phyloP scores from a whole-genome alignment of 2,113 vertebrate genomes.

The Opisthocomus hoazin region DNA sequence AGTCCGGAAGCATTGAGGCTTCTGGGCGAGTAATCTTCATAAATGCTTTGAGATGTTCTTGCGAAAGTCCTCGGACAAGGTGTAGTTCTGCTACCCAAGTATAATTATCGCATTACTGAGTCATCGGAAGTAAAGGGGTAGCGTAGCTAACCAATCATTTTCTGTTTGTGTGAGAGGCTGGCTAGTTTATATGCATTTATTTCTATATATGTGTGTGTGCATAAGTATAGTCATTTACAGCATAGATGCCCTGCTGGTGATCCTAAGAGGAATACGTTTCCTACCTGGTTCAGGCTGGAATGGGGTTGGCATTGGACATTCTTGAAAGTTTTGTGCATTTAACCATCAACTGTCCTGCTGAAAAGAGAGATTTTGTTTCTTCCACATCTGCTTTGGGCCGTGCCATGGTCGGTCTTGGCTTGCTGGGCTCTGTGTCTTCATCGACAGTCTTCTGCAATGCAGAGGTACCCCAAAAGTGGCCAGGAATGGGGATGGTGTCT shows the following conservation, averaged over 20 bases:
- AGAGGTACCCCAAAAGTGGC: not conserved
- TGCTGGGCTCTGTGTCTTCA: not conserved
- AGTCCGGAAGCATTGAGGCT: not conserved
- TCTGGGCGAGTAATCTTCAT: not conserved
- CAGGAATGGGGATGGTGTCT: not conserved
- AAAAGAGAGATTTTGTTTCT: not conserved
- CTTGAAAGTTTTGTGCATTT: not conserved
- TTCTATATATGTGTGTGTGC: rapidly evolving
- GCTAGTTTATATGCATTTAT: not conserved
- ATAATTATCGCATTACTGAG: not conserved
- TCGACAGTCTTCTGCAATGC: rapidly evolving
- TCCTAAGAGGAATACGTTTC: not conserved
- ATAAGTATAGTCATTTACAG: not conserved
- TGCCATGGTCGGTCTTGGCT: not conserved
- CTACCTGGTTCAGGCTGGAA: not conserved
- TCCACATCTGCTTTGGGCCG: not conserved
- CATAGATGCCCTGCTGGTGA: not conserved
- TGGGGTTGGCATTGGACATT: not conserved
- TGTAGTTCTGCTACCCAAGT: not conserved
- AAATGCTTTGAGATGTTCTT: not conserved
- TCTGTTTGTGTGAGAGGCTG: not conserved
- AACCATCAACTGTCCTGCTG: not conserved
- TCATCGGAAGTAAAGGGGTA: not conserved
- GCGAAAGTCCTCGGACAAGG: not conserved
- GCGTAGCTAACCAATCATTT: not conserved